phyloP scores from a whole-genome alignment of 2,797 vertebrate species.

The Cynodonichthys magdalenae region DNA sequence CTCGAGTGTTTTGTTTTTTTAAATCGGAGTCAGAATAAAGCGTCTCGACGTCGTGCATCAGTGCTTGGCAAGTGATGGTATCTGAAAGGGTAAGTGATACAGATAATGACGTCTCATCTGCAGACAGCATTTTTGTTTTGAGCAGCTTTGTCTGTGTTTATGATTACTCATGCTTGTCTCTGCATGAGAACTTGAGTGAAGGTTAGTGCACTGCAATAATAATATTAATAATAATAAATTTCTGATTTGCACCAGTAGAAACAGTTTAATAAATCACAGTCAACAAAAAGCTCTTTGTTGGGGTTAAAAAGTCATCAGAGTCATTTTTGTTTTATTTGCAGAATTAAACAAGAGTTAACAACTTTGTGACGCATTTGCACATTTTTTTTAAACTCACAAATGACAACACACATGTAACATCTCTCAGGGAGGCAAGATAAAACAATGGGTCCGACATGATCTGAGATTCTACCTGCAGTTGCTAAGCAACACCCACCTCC shows the following conservation, averaged over 20 bases:
- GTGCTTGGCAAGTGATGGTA: conserved; percentile 7
- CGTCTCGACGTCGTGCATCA: conserved; percentile 7
- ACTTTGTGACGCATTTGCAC: conserved; percentile 75
- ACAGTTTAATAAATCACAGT: conserved; percentile 33
- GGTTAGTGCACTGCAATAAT: conserved; percentile 17
- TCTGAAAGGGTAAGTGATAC: conserved; percentile 13
- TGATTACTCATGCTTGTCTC: conserved; percentile 19
- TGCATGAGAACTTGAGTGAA: conserved; percentile 19
- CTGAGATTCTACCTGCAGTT: conserved; percentile 88
- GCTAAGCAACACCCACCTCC: conserved; percentile 89
- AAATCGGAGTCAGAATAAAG: conserved; percentile 12
- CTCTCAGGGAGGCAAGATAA: conserved; percentile 80
- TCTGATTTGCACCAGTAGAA: conserved; percentile 2
- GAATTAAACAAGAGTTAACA: conserved; percentile 60
- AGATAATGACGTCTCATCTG: conserved; percentile 22
- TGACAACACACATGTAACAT: conserved; percentile 79
- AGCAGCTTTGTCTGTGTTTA: conserved; percentile 24
- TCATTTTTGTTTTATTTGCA: conserved; percentile 56
- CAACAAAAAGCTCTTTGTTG: conserved; percentile 45
- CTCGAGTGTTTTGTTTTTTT: conserved; percentile 12
- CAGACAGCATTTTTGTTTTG: conserved; percentile 20
- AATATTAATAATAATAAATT: conserved; percentile 9
- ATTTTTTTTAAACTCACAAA: conserved; percentile 61
- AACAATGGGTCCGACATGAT: conserved; percentile 85
- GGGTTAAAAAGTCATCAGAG: conserved; percentile 46